Conservation (phyloP, 1,140 invertebrate genomes). For the Ceratoteleas bidentatus region DNA sequence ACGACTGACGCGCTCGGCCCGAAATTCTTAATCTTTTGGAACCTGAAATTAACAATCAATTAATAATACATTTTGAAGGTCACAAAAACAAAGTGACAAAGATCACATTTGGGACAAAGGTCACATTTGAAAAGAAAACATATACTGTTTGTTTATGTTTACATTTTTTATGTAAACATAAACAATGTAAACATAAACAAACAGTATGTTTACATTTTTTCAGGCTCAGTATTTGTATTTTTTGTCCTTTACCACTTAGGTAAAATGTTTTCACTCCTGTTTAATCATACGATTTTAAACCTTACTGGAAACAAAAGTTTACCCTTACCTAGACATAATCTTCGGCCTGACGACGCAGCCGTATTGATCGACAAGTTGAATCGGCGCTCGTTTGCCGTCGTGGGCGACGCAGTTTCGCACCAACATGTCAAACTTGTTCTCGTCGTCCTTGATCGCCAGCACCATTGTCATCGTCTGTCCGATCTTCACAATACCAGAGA, state of each 20-base stretch:
- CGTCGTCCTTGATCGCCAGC: slow-evolving; percentile 96
- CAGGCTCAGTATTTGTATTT: no score
- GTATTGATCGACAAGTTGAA: slow-evolving; percentile 95
- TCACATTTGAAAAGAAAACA: background rate
- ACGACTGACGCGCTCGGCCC: slow-evolving; percentile 95
- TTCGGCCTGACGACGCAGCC: slow-evolving; percentile 96
- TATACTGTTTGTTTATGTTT: no score
- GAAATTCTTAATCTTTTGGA: slow-evolving; percentile 98
- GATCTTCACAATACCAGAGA: slow-evolving; percentile 96
- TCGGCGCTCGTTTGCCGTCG: slow-evolving; percentile 96
- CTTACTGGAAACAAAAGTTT: background rate
- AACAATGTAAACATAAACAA: no score
- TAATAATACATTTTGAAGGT: background rate
- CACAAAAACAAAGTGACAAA: no score
- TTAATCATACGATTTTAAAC: background rate
- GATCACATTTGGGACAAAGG: no score
- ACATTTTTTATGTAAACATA: no score
- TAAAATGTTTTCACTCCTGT: background rate
- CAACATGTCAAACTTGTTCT: slow-evolving; percentile 97
- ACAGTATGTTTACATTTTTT: no score
- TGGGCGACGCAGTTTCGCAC: slow-evolving; percentile 97
- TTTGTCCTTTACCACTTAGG: background rate
- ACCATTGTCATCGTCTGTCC: slow-evolving; percentile 99
- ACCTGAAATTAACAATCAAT: slow-evolving; percentile 81
- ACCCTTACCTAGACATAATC: slow-evolving; percentile 88